Evolutionary conservation across 2,797 vertebrate genomes (phyloP).

Genomic region (Leptodactylus fallax): DNA sequence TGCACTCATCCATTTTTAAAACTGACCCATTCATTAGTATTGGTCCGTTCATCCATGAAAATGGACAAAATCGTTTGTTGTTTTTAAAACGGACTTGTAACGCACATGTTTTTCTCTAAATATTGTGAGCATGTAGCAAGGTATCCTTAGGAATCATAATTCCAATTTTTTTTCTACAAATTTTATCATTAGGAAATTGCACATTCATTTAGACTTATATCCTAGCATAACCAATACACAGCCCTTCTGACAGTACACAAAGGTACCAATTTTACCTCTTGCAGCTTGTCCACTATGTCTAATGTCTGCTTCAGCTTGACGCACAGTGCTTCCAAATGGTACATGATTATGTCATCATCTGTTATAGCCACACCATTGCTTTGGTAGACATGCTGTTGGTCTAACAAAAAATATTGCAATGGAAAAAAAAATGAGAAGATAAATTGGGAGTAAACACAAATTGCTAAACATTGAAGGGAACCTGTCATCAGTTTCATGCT

Average conservation of each 20-base stretch:
- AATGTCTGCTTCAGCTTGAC: conserved; percentile 57
- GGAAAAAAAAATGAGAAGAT: background rate
- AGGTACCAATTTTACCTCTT: conserved; percentile 35
- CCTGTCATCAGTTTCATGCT: too few relatives aligned
- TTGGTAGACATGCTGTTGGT: conserved; percentile 59
- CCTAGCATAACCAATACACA: background rate
- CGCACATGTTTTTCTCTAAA: too few relatives aligned
- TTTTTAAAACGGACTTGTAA: too few relatives aligned
- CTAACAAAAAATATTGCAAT: conserved; percentile 28
- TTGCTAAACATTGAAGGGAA: background rate
- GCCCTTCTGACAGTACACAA: background rate
- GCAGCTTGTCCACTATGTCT: conserved; percentile 52
- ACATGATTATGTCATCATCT: conserved; percentile 63
- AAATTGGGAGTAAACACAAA: background rate
- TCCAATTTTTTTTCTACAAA: too few relatives aligned
- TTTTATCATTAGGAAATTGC: too few relatives aligned
- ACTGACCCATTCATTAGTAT: too few relatives aligned
- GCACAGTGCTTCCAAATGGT: conserved; percentile 52
- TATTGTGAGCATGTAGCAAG: too few relatives aligned
- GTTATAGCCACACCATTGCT: conserved; percentile 52
- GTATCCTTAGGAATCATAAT: too few relatives aligned
- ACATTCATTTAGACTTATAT: too few relatives aligned
- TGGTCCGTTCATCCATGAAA: too few relatives aligned
- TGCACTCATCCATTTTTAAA: too few relatives aligned
- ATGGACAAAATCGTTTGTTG: too few relatives aligned